Evolutionary conservation across 2,888 invertebrate species (phyloP), one percentile per base, ranked within the genome.

Genomic region (Pterostichus madidus): DNA sequence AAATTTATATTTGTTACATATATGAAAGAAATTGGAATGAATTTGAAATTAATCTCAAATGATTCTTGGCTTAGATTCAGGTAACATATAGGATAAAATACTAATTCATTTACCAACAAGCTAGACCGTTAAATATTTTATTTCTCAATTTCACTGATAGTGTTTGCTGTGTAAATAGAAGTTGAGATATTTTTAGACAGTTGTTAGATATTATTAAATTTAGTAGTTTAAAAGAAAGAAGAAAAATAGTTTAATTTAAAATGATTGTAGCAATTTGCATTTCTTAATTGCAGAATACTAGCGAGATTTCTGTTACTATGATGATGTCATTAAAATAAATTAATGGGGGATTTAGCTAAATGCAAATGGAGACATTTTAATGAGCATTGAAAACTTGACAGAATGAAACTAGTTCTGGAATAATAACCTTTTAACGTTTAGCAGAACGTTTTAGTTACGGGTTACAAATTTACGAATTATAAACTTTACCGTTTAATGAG

Each of bases 331-430:
- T 75, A 75, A 49, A 49, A 31, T 17, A 75, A 75, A 52, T 75
- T 75, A 49, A 75, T 75, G 75, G 49, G 52, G 49, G 31, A 24
- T 32, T 13, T 49, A 24, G 75, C 11, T 10, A 64, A 64, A 35
- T 64, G 64, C 32, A 75, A 75, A 75, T 75, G 49, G 31, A 17
- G 75, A 44, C n/a, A 31, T 75, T 73, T 46, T 75, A 75, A 75
- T 49, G 75, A 46, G 61, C 13, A 64, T 64, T 64, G 35, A 64
- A 64, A 32, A 13, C 64, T 32, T 5, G 32, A 64, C 32, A 64
- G 35, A 64, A 35, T 13, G 64, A 35, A 64, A 13, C 64, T 64
- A 64, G 35, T 64, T 64, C 31, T 32, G n/a, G 32, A 7, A 13
- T 64, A 13, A 35, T 32, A n/a, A 31, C 1, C 64, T 13, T 64